phyloP scores from a whole-genome alignment of 1,140 invertebrate genomes.

The Bombyx mandarina region DNA sequence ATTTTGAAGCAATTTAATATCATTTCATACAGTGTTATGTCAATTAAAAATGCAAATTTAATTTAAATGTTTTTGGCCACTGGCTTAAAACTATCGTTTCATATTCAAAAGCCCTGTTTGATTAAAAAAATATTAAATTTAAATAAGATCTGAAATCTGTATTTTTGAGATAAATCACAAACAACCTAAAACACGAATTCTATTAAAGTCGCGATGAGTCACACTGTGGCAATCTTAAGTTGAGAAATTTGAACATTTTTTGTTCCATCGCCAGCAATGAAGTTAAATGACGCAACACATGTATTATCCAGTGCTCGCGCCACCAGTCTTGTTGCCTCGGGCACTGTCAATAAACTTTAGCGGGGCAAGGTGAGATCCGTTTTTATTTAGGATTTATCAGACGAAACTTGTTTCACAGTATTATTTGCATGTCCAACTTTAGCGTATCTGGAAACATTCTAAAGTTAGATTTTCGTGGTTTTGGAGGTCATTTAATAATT shows the following conservation, averaged over 20 bases:
- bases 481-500: slow-evolving; percentile 44
- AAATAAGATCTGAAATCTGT: too few relatives aligned
- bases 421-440: slow-evolving; percentile 7
- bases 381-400: background rate
- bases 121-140: too few relatives aligned
- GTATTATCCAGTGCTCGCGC: slow-evolving; percentile 34
- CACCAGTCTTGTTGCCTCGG: slow-evolving; percentile 37
- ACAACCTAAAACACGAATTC: too few relatives aligned
- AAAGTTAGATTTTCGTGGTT: background rate
- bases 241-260: slow-evolving; percentile 46
- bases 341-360: slow-evolving; percentile 66
- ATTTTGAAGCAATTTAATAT: too few relatives aligned
- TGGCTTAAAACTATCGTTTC: too few relatives aligned
- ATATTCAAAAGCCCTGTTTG: too few relatives aligned
- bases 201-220: slow-evolving; percentile 8
- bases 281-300: slow-evolving; percentile 49
- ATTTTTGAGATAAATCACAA: too few relatives aligned
- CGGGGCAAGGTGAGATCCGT: slow-evolving; percentile 45
- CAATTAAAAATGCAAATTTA: too few relatives aligned
- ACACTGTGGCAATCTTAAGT: slow-evolving; percentile 12
- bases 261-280: slow-evolving; percentile 29
- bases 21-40: too few relatives aligned
- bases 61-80: too few relatives aligned
- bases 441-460: background rate
- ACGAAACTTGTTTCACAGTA: slow-evolving; percentile 15